Conservation (phyloP, 2,888 invertebrate genomes). For the Onchidella celtica region DNA sequence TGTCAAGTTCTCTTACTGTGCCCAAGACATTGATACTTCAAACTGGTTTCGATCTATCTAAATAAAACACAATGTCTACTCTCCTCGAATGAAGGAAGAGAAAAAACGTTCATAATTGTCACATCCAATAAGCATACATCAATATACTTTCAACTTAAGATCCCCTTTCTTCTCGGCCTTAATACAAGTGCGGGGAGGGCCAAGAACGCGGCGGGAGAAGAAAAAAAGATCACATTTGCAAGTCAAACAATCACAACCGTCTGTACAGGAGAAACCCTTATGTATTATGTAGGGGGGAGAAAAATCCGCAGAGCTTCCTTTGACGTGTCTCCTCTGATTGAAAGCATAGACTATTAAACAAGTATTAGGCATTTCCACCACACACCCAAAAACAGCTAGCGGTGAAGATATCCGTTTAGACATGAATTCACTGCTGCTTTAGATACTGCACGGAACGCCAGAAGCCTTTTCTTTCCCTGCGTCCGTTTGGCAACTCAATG, state of each 20-base stretch:
- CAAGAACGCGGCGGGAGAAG: too few species aligned
- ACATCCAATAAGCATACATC: too few species aligned
- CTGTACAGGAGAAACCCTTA: not conserved
- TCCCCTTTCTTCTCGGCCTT: too few species aligned
- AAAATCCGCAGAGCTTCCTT: not conserved
- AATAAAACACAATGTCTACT: too few species aligned
- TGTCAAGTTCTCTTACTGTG: too few species aligned
- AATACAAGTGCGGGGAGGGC: too few species aligned
- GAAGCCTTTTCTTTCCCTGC: not conserved
- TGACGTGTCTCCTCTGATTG: not conserved
- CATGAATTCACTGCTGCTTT: not conserved
- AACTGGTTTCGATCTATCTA: too few species aligned
- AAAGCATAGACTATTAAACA: constrained; percentile 2
- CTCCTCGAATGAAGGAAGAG: too few species aligned
- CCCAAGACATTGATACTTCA: too few species aligned
- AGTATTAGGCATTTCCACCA: not conserved
- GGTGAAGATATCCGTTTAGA: not conserved
- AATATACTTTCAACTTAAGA: too few species aligned
- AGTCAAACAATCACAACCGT: constrained; percentile 8
- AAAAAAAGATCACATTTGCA: constrained; percentile 2
- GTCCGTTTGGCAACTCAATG: not conserved
- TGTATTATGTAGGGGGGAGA: too few species aligned
- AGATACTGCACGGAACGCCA: not conserved
- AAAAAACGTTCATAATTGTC: too few species aligned
- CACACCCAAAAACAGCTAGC: not conserved